Percentiles rank a stretch among this genome's conserved stretches.
These are phyloP conservation scores for Callithrix jacchus DNA, from an alignment of 2,113 vertebrate species.

Conservation along the genomic window DNA sequence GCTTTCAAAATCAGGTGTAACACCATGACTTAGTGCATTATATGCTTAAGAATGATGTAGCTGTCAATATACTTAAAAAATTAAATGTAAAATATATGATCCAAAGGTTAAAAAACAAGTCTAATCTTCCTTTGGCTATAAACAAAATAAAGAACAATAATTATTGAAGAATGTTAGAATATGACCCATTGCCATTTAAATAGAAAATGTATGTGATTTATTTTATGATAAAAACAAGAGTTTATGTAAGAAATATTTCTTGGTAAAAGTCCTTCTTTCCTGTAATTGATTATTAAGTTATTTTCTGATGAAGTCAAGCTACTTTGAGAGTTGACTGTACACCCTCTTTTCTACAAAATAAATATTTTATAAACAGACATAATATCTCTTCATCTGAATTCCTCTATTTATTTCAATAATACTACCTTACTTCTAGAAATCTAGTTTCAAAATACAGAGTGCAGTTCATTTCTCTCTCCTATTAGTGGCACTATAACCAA, in stretches of 20 bases:
- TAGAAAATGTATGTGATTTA: neutral
- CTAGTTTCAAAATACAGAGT: neutral
- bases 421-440: neutral
- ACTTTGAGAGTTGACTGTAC: neutral
- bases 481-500: neutral
- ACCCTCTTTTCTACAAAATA: neutral
- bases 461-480: neutral
- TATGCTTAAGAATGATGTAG: neutral
- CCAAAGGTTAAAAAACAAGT: neutral
- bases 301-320: neutral
- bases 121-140: neutral
- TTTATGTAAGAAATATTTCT: neutral
- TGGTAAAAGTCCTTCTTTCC: neutral
- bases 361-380: neutral
- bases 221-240: neutral
- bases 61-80: neutral
- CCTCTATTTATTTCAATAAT: neutral
- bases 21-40: neutral
- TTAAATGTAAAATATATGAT: neutral
- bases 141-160: neutral
- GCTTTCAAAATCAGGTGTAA: neutral
- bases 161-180: neutral
- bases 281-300: neutral
- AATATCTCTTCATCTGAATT: neutral
- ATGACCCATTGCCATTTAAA: neutral